Evolutionary conservation across 2,797 vertebrate genomes (phyloP), one percentile per base, ranked within the genome.

Genomic region (Cichlasoma orientale): DNA sequence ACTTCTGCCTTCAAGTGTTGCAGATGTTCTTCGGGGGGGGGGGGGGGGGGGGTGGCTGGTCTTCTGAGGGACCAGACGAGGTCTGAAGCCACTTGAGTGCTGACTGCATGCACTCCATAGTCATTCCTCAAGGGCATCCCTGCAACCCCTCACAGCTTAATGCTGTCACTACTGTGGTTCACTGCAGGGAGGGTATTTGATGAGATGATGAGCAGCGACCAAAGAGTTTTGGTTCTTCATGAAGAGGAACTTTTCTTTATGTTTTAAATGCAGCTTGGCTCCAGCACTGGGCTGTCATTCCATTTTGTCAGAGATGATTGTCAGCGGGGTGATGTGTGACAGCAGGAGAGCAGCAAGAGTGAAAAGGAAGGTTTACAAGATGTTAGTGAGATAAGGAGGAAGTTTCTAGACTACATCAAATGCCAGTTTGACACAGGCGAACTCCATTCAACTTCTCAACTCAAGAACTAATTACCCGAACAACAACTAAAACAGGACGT

Each of bases 181-280:
- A 11, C 38, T 47, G 38, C 27, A 47, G 61, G 0, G 0, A 47
- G 5, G 38, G 38, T 0, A 27, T 19, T 44, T 44, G 61, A 9
- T 47, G 23, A 66, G 16, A 33, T 33, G 29, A 31, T 31, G 31
- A 33, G 7, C 31, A 8, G 31, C 8, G 31, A 33, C 31, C 31
- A 8, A 33, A 33, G 31, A 2, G 31, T 31, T 31, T 33, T 33
- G 31, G 31, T 33, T 33, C 31, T 33, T 33, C 31, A 33, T 33
- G 2, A 33, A 33, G 31, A 33, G 31, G 38, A 44, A 27, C 27
- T 27, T 27, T 27, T 44, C 41, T 44, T 44, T 4, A 14, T 44
- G 13, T 16, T 44, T 14, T 16, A 44, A 44, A 14, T 16, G 13
- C 41, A 27, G 61, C 29, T 12, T 27, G 2, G 23, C 41, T 68